Evolutionary conservation across 2,888 invertebrate genomes (phyloP), one percentile per base, ranked within the genome.

Genomic region (Physocephala rufipes): DNA sequence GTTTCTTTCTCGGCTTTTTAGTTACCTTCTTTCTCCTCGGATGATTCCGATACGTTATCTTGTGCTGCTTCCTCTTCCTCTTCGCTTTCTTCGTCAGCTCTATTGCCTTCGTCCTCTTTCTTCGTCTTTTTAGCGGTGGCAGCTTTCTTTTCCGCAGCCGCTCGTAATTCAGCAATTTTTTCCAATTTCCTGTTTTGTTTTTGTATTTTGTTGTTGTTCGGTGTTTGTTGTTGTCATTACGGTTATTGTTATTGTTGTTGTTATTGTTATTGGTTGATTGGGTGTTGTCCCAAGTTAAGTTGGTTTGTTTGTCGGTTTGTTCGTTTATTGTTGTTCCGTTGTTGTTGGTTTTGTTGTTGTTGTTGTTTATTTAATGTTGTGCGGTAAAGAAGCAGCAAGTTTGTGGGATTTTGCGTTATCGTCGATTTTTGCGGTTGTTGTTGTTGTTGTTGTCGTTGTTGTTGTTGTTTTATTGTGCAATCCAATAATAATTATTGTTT

Each of bases 401-500:
- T 72, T 70, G 62, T 68, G 73, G 71, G 21, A n/a, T 19, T 43
- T 30, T 43, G 15, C 19, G 45, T 61, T 30, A 58, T 24, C 28
- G 36, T 59, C 19, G 24, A 47, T 62, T 49, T 43, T 58, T 30
- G 28, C 55, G 4, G 24, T 28, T 2, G 36, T 58, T 63, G 55
- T 53, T 36, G 43, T 45, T 36, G 51, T 58, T 70, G 13, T 74
- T 72, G 71, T 72, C 72, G 59, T 74, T 69, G 69, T 72, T 47
- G 36, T 71, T 73, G 72, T 75, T 75, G 71, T 78, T 76, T 76
- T 72, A 78, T 80, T 74, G 66, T 74, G 75, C 74, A 78, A 78
- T 76, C 74, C 76, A 78, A 77, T 78, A 78, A 76, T 76, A 75
- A 78, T 78, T 77, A 78, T 78, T 78, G 75, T 78, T 76, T 74